Evolutionary conservation across 2,888 invertebrate species (phyloP).

Genomic region (Ennomos fuscantarius): DNA sequence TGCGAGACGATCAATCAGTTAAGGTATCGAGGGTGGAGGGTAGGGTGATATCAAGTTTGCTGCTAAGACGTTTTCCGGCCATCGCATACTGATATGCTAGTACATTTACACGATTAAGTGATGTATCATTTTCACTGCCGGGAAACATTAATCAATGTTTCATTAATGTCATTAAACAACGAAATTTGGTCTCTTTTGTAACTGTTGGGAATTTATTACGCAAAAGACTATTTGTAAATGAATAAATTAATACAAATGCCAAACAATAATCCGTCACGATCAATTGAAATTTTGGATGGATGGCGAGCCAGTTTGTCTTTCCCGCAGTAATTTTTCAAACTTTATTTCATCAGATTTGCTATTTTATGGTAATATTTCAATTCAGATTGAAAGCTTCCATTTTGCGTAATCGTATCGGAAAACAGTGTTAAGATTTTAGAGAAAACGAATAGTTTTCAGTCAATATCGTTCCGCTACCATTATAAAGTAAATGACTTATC

Average conservation of each 20-base stretch:
- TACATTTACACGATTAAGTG: slow-evolving; percentile 31
- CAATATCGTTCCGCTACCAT: not conserved
- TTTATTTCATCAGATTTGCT: slow-evolving; percentile 50
- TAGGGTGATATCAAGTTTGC: slow-evolving; percentile 49
- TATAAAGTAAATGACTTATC: not conserved
- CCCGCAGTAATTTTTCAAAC: slow-evolving; percentile 58
- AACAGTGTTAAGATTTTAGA: not conserved
- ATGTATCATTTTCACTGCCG: slow-evolving; percentile 30
- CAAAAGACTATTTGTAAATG: too few relatives aligned
- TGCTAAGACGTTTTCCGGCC: slow-evolving; percentile 50
- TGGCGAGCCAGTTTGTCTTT: slow-evolving; percentile 44
- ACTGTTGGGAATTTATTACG: too few relatives aligned
- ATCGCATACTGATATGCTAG: slow-evolving; percentile 29
- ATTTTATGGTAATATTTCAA: slow-evolving; percentile 56
- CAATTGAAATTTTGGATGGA: too few relatives aligned
- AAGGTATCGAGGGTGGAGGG: slow-evolving; percentile 48
- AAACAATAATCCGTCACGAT: too few relatives aligned
- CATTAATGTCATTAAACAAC: slow-evolving; percentile 15
- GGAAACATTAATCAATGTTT: not conserved
- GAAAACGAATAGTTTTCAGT: not conserved
- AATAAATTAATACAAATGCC: too few relatives aligned
- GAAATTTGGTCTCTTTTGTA: too few relatives aligned
- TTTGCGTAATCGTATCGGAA: slow-evolving; percentile 45
- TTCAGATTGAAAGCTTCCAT: slow-evolving; percentile 61
- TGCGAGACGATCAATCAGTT: slow-evolving; percentile 60